Conservation (phyloP, 2,797 vertebrate genomes). For the Gambusia yucatana region DNA sequence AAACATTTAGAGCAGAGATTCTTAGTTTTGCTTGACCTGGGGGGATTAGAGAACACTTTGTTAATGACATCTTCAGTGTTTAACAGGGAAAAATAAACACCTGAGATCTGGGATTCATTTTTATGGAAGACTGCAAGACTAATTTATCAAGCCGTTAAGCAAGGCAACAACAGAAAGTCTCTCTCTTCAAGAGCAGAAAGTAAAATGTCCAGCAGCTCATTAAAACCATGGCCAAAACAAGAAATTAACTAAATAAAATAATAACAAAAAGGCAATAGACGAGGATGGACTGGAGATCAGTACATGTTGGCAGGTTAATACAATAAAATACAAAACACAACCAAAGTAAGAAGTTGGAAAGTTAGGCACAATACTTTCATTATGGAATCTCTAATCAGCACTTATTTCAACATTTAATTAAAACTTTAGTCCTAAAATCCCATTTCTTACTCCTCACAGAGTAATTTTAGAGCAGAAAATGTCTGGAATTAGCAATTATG, state of each 20-base stretch:
- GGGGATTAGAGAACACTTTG: slow-evolving; percentile 21
- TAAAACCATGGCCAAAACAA: neutral
- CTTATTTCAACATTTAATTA: neutral
- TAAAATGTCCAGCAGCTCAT: neutral
- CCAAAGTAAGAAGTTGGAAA: neutral
- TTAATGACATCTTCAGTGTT: slow-evolving; percentile 1
- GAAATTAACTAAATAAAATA: neutral
- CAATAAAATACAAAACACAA: neutral
- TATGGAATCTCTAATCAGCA: neutral
- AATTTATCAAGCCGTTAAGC: neutral
- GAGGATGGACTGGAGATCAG: neutral
- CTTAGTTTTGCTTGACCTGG: slow-evolving; percentile 98
- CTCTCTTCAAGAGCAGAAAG: neutral
- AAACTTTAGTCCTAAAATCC: neutral
- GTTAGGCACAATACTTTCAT: neutral
- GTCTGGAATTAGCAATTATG: neutral
- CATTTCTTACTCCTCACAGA: neutral
- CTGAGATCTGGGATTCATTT: no score
- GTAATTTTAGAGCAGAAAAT: neutral
- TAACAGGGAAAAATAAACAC: neutral
- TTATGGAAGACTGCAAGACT: neutral
- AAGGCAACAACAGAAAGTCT: neutral
- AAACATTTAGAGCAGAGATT: slow-evolving; percentile 99
- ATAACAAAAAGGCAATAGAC: neutral
- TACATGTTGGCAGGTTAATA: neutral